A percentile compares a stretch with the other conserved stretches of the same genome.
Evolutionary conservation across 2,888 invertebrate species (phyloP).

Genomic region (Scaptomyza polygonia): DNA sequence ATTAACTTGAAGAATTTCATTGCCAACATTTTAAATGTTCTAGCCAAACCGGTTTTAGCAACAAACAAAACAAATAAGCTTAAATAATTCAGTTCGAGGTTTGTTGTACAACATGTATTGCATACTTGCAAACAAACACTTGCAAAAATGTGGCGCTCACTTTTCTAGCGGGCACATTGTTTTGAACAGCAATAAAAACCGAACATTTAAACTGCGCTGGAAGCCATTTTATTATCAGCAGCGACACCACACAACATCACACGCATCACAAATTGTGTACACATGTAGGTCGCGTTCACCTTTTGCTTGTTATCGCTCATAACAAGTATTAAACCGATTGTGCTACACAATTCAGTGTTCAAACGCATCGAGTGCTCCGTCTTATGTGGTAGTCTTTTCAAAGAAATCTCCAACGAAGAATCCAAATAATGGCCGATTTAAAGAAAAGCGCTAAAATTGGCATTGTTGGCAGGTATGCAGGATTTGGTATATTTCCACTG

Average conservation of each 20-base stretch:
- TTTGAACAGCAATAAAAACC: slow-evolving; percentile 25
- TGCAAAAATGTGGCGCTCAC: background rate
- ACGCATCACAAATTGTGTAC: slow-evolving; percentile 34
- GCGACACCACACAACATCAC: slow-evolving; percentile 33
- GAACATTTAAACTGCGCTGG: slow-evolving; percentile 13
- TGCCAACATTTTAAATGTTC: background rate
- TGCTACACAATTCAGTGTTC: slow-evolving; percentile 35
- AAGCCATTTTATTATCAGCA: slow-evolving; percentile 48
- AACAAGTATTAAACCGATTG: slow-evolving; percentile 68
- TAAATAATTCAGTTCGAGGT: background rate
- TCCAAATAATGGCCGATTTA: slow-evolving; percentile 59
- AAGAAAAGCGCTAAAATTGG: slow-evolving; percentile 88
- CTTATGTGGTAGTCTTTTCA: slow-evolving; percentile 26
- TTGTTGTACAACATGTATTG: background rate
- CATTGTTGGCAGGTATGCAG: slow-evolving; percentile 89
- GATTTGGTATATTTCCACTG: slow-evolving; percentile 3
- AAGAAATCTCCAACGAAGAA: background rate
- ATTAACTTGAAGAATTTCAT: slow-evolving; percentile 17
- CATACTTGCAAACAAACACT: background rate
- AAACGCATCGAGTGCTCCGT: slow-evolving; percentile 43
- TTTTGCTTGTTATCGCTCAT: slow-evolving; percentile 63
- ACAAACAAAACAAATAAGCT: background rate
- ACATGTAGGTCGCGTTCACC: slow-evolving; percentile 69
- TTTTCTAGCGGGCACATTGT: slow-evolving; percentile 21
- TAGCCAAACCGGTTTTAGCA: slow-evolving; percentile 10